These are phyloP conservation scores for Malurus splendens DNA, from an alignment of 2,797 vertebrate species.

Conservation along the genomic window DNA sequence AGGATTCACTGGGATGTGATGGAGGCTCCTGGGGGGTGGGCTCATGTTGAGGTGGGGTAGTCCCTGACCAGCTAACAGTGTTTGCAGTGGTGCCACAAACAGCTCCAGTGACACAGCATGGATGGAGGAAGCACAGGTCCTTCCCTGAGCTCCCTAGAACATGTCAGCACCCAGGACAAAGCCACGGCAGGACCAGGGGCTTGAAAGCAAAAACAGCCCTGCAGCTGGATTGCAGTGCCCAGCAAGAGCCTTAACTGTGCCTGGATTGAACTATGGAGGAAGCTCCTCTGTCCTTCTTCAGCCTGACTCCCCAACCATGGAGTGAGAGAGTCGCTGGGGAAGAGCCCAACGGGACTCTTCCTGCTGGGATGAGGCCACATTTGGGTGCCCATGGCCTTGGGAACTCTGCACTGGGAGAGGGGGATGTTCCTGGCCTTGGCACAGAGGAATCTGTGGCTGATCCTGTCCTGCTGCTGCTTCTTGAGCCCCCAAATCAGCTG, in stretches of 20 bases:
- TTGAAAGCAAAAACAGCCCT: neutral
- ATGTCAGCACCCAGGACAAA: neutral
- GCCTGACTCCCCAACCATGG: neutral
- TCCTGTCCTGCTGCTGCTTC: neutral
- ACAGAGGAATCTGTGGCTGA: neutral
- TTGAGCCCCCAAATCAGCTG: neutral
- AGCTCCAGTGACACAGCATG: neutral
- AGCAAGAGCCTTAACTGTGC: neutral
- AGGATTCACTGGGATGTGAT: neutral
- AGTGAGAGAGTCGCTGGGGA: neutral
- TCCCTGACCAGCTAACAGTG: neutral
- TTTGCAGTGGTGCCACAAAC: neutral
- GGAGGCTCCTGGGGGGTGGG: neutral
- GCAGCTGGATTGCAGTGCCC: neutral
- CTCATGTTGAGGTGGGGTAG: neutral
- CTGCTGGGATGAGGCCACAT: neutral
- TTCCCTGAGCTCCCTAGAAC: neutral
- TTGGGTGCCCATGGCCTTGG: neutral
- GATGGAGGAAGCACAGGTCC: neutral
- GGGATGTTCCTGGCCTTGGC: neutral
- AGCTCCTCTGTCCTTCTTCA: neutral
- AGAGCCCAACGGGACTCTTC: neutral
- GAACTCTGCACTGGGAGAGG: neutral
- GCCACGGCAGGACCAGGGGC: accelerated
- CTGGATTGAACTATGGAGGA: neutral